phyloP scores from a whole-genome alignment of 2,797 vertebrate species.

The Microtus californicus region DNA sequence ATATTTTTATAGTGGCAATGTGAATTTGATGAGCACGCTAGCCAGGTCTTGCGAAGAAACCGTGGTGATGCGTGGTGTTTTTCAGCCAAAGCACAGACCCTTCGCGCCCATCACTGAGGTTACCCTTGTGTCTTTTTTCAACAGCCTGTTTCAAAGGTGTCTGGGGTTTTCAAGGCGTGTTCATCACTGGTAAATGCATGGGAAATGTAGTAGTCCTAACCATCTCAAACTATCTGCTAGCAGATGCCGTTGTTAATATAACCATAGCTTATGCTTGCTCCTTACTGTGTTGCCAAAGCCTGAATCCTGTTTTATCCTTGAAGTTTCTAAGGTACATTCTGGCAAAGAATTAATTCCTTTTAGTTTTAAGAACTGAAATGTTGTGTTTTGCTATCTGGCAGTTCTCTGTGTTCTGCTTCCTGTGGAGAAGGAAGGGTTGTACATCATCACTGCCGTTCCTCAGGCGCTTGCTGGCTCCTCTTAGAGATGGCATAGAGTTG shows the following conservation, averaged over 20 bases:
- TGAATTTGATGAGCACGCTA: slow-evolving; percentile 15
- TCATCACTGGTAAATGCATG: background rate
- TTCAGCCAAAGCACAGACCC: background rate
- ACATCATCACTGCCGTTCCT: background rate
- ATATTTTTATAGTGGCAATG: slow-evolving; percentile 17
- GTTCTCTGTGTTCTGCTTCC: slow-evolving; percentile 45
- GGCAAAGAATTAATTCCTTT: slow-evolving; percentile 51
- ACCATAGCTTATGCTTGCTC: background rate
- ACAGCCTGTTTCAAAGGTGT: background rate
- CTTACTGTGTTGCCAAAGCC: slow-evolving; percentile 20
- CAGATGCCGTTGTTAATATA: background rate
- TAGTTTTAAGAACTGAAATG: slow-evolving; percentile 33
- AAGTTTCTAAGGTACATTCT: background rate
- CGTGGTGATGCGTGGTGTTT: background rate
- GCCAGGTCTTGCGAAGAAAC: background rate
- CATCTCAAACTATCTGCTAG: background rate
- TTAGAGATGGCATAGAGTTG: background rate
- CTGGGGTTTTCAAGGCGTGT: background rate
- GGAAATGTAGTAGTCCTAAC: background rate
- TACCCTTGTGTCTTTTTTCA: background rate
- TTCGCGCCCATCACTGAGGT: background rate
- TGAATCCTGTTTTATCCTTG: slow-evolving; percentile 48
- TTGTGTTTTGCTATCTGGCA: slow-evolving; percentile 43
- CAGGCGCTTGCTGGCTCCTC: background rate
- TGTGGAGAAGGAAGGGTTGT: background rate